These are phyloP conservation scores for Ametastegia equiseti DNA, from an alignment of 2,888 invertebrate genomes.

Conservation along the genomic window DNA sequence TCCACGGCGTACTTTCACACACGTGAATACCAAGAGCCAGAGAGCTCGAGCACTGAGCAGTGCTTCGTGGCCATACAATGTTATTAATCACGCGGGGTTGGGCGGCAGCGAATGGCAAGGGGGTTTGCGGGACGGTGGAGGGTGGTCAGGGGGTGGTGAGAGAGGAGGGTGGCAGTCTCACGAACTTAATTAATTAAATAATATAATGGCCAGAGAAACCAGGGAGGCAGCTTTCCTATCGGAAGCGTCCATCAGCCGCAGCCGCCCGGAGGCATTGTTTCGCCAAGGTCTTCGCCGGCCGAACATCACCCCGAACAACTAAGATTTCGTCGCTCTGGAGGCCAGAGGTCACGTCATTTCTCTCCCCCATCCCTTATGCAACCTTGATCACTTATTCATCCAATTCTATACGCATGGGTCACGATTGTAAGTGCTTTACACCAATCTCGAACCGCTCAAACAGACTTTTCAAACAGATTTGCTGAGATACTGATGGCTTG, in stretches of 20 bases:
- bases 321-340: conserved; percentile 61
- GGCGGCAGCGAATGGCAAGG: conserved; percentile 28
- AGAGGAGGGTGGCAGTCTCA: conserved; percentile 64
- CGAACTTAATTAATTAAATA: conserved; percentile 72
- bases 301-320: conserved; percentile 62
- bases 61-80: conserved; percentile 56
- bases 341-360: conserved; percentile 17
- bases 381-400: not conserved
- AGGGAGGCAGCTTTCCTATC: conserved; percentile 66
- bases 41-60: conserved; percentile 60
- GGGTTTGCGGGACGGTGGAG: not conserved
- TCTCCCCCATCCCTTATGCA: not conserved
- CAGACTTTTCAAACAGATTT: no score
- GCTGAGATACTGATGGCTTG: no score
- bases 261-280: conserved; percentile 71
- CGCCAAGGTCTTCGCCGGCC: conserved; percentile 62
- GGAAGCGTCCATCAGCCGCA: conserved; percentile 72
- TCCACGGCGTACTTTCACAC: not conserved
- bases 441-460: no score
- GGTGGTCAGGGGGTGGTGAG: not conserved
- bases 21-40: conserved; percentile 48
- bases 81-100: conserved; percentile 68
- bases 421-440: no score
- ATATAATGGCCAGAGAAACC: conserved; percentile 68
- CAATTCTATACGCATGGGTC: no score